phyloP scores from a whole-genome alignment of 2,888 invertebrate species.

The Nemotelus pantherinus region DNA sequence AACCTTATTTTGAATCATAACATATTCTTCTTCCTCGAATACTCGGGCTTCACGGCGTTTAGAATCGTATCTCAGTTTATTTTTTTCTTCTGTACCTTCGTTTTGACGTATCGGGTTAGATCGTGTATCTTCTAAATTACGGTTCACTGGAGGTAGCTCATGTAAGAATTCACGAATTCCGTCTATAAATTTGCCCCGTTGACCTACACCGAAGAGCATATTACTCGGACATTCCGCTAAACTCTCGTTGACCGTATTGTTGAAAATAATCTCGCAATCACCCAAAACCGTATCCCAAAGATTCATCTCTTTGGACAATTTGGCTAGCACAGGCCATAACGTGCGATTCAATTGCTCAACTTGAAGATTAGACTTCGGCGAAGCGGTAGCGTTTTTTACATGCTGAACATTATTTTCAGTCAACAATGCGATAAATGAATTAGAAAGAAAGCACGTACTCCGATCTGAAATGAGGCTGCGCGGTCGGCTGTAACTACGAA shows the following conservation, averaged over 20 bases:
- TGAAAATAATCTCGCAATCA: no score
- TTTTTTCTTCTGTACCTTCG: no score
- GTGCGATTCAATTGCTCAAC: not conserved
- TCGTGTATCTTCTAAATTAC: no score
- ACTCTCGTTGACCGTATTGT: no score
- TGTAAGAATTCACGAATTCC: not conserved
- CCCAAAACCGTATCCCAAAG: no score
- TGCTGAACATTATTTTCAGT: not conserved
- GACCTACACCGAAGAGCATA: not conserved
- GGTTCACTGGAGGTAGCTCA: no score
- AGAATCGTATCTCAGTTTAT: no score
- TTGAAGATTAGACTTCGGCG: not conserved
- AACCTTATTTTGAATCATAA: not conserved
- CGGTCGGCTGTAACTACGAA: not conserved
- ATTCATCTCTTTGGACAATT: not conserved
- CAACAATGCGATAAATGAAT: not conserved
- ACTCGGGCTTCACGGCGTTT: no score
- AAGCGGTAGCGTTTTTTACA: not conserved
- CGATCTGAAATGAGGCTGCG: not conserved
- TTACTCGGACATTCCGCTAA: not conserved
- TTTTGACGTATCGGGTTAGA: no score
- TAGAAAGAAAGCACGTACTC: not conserved
- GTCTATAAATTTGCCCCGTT: not conserved
- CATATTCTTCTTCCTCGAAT: not conserved
- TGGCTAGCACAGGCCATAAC: not conserved